These are phyloP conservation scores for Uloborus diversus DNA, from an alignment of 1,140 invertebrate species.

Conservation along the genomic window DNA sequence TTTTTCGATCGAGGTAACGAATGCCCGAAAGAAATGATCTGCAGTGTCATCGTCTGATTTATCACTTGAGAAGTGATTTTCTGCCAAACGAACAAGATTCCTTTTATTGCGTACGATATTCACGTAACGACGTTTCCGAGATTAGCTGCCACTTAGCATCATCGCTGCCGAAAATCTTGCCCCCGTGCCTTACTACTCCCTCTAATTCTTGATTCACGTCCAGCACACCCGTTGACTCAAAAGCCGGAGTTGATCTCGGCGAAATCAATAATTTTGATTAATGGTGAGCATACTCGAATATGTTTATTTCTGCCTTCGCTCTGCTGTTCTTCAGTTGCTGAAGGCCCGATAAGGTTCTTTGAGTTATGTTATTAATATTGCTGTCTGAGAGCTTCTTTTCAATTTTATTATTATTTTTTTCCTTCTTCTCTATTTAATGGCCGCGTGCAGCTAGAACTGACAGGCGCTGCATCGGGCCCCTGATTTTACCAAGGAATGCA, in stretches of 20 bases:
- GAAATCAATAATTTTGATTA: constrained; percentile 30
- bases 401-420: too few species aligned
- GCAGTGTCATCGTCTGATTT: too few species aligned
- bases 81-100: too few species aligned
- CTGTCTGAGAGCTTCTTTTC: neutral
- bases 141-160: too few species aligned
- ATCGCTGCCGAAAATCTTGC: too few species aligned
- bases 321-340: neutral
- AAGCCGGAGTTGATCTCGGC: neutral
- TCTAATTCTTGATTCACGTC: neutral
- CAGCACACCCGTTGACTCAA: neutral
- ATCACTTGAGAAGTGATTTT: too few species aligned
- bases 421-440: constrained; percentile 1
- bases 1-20: too few species aligned
- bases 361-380: constrained; percentile 17
- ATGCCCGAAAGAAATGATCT: too few species aligned
- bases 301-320: constrained; percentile 24
- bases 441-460: neutral
- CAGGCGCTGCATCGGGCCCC: neutral
- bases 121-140: too few species aligned
- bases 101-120: too few species aligned
- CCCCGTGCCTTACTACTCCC: too few species aligned
- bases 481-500: neutral
- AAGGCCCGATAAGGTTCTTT: neutral
- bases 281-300: neutral